A percentile compares a stretch with the other conserved stretches of the same genome.
phyloP scores from a whole-genome alignment of 2,113 vertebrate genomes.

The Pterocles burchelli region DNA sequence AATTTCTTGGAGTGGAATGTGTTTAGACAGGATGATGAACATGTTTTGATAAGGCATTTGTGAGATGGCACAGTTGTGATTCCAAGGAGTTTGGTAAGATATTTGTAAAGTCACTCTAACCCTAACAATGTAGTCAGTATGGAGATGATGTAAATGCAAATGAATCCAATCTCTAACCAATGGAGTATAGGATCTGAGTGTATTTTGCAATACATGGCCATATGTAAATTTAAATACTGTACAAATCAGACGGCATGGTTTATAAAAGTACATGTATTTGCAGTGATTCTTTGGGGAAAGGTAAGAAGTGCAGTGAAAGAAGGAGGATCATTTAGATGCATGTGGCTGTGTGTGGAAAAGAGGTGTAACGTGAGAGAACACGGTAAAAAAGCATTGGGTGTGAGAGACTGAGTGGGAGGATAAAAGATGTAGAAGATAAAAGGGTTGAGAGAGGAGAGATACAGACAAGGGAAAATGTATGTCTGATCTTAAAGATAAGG shows the following conservation, averaged over 20 bases:
- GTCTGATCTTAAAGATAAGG: slow-evolving; percentile 55
- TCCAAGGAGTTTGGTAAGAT: slow-evolving; percentile 44
- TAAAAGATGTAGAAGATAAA: slow-evolving; percentile 66
- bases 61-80: slow-evolving; percentile 34
- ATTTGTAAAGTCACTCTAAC: slow-evolving; percentile 8
- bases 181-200: neutral
- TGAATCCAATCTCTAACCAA: neutral
- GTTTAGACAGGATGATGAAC: slow-evolving; percentile 55
- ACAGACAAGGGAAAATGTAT: slow-evolving; percentile 52
- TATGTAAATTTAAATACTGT: neutral
- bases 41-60: slow-evolving; percentile 42
- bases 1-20: slow-evolving; percentile 55
- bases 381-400: slow-evolving; percentile 38
- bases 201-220: neutral
- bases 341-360: neutral
- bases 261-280: neutral
- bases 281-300: neutral
- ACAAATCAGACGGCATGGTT: neutral
- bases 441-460: slow-evolving; percentile 39
- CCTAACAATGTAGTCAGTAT: neutral
- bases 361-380: slow-evolving; percentile 33
- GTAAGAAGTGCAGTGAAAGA: neutral
- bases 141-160: slow-evolving; percentile 11
- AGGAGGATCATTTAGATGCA: neutral
- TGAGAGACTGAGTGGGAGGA: slow-evolving; percentile 64